Base-by-base conservation (phyloP, 2,113 vertebrate genomes). In the Nettapus auritus region DNA sequence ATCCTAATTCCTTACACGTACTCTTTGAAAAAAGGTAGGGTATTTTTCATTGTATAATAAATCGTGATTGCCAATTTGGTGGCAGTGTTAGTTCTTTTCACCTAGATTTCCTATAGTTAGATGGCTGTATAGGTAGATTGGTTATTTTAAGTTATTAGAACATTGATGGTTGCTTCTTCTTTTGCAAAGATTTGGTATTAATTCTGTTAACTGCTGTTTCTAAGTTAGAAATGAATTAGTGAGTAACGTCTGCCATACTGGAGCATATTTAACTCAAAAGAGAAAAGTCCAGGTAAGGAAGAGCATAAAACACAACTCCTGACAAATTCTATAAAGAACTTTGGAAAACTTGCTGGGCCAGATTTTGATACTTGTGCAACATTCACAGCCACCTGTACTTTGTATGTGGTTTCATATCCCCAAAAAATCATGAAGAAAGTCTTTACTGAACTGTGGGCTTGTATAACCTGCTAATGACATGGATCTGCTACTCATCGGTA, bases 371-470 rank as follows among this genome's bases (percentile, higher is more conserved):
- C 66, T 42, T 79, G 48, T 79, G 48, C 50, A 78, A 26, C 56
- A 67, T 94, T 95, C 59, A 73, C n/a, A 79, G 59, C 70, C 68
- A 89, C 42, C 22, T 88, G 50, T 64, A 84, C 38, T 66, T 91
- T 18, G 13, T 62, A 48, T 73, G 69, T 89, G 31, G n/a, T 25
- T 90, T 95, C 78, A 48, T 55, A 68, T 52, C 23, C 26, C 75
- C 62, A 60, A 84, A 84, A 92, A 81, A 48, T 20, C n/a, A 4
- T 68, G n/a, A 60, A 81, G 66, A 4, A 86, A 75, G 88, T 78
- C 23, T 74, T 57, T 55, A 13, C 31, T 78, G 25, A 88, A 29
- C 33, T 88, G 13, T 73, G 34, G 60, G 22, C 31, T 55, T 82
- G 23, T 53, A 7, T 70, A 21, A 80, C n/a, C 28, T 77, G 26